Evolutionary conservation across 2,888 invertebrate genomes (phyloP), one percentile per base, ranked within the genome.

Genomic region (Myathropa florea): DNA sequence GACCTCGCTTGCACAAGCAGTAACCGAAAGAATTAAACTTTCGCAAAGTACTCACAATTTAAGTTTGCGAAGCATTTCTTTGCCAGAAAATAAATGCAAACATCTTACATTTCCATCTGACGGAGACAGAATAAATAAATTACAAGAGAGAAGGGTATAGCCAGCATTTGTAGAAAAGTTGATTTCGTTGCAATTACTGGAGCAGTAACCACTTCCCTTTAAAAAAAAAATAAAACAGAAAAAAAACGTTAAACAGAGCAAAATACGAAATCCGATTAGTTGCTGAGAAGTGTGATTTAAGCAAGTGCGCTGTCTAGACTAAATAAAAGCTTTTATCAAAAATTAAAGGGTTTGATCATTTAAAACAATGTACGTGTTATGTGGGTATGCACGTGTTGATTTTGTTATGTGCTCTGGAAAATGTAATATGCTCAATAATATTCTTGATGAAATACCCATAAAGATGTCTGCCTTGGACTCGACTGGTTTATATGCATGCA

Each of bases 151-250:
- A 60, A 30, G 67, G 76, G 21, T 67, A 33, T 26, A 60, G 14
- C 53, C 24, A 57, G 36, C 61, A 53, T 78, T 78, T 12, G 63
- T 63, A 63, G 78, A 63, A 78, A 78, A 78, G 63, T 70, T 78
- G 70, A 78, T 70, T 70, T 70, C 61, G 63, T 63, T 55, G 70
- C 78, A 78, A 78, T 78, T 78, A 78, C 78, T 70, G 78, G 55
- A 70, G 78, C 61, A 70, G 63, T 28, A 70, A 70, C 78, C 70
- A 70, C 63, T 63, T 55, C 53, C 36, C 63, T 63, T 30, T n/a
- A n/a, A n/a, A n/a, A n/a, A n/a, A 46, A 12, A 57, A 26, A 57
- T 10, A 23, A 24, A 57, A 14, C 14, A 36, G 65, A 57, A 23
- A 39, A 0, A 46, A 65, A 26, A 39, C 60, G 70, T 30, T 24